These are phyloP conservation scores for Lacerta bilineata DNA, from an alignment of 2,797 vertebrate genomes.

Conservation along the genomic window DNA sequence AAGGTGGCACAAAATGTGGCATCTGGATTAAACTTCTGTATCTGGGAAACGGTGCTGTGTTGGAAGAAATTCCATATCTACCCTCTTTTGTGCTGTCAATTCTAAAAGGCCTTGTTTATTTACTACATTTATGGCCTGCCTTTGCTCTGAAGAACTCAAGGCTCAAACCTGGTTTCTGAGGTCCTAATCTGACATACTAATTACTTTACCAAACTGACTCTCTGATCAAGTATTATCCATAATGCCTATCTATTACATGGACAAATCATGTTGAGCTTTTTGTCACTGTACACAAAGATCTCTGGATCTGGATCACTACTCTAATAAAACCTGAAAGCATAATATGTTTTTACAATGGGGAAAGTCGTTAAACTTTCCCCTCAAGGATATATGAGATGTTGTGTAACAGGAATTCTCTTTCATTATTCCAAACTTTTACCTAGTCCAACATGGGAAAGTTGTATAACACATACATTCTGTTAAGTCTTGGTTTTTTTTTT, in stretches of 20 bases:
- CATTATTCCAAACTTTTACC: neutral
- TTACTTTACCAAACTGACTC: too few relatives aligned
- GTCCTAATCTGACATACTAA: too few relatives aligned
- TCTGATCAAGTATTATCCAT: neutral
- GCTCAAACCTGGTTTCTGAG: too few relatives aligned
- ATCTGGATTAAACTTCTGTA: neutral
- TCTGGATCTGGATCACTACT: neutral
- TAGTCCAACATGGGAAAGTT: conserved; percentile 22
- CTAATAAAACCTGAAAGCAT: neutral
- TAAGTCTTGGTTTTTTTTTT: conserved; percentile 40
- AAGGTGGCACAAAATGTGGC: neutral
- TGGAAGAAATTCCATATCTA: neutral
- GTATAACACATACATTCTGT: conserved; percentile 12
- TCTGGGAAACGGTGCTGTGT: neutral
- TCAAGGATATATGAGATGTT: conserved; percentile 9
- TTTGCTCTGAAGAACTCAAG: too few relatives aligned
- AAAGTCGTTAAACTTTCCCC: neutral
- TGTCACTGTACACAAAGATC: neutral
- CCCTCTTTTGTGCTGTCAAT: neutral
- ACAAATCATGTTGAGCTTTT: neutral
- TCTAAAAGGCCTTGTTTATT: neutral
- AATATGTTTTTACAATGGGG: neutral
- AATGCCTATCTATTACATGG: neutral
- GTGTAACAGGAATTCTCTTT: conserved; percentile 43
- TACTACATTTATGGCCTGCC: too few relatives aligned